These are phyloP conservation scores for Microtus richardsoni DNA, from an alignment of 2,113 vertebrate genomes.

Conservation along the genomic window DNA sequence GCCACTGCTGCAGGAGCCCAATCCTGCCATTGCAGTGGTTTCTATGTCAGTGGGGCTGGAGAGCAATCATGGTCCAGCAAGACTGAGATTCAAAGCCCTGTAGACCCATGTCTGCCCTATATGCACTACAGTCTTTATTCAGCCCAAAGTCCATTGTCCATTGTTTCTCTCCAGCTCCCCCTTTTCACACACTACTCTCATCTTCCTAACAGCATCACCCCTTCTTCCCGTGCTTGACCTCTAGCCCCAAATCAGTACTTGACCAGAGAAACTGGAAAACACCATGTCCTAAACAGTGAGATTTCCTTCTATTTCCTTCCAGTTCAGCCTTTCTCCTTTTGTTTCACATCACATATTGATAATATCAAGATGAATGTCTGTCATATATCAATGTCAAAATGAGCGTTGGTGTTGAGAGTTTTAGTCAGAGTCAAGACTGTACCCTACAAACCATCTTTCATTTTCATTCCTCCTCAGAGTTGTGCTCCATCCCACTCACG, in stretches of 20 bases:
- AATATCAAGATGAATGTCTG: not conserved
- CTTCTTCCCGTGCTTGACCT: not conserved
- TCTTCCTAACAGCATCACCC: not conserved
- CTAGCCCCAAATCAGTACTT: not conserved
- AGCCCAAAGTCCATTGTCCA: not conserved
- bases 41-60: not conserved
- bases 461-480: not conserved
- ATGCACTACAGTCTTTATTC: not conserved
- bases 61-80: not conserved
- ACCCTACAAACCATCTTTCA: not conserved
- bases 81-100: not conserved
- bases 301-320: not conserved
- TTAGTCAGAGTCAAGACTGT: not conserved
- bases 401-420: not conserved
- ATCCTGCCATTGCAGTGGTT: not conserved
- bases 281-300: not conserved
- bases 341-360: not conserved
- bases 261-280: not conserved
- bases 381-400: not conserved
- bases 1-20: too few species aligned
- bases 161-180: not conserved
- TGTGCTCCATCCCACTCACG: not conserved
- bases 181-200: not conserved
- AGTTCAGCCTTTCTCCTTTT: not conserved
- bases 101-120: not conserved